These are phyloP conservation scores for Montifringilla adamsi DNA, from an alignment of 2,113 vertebrate genomes.

Conservation along the genomic window DNA sequence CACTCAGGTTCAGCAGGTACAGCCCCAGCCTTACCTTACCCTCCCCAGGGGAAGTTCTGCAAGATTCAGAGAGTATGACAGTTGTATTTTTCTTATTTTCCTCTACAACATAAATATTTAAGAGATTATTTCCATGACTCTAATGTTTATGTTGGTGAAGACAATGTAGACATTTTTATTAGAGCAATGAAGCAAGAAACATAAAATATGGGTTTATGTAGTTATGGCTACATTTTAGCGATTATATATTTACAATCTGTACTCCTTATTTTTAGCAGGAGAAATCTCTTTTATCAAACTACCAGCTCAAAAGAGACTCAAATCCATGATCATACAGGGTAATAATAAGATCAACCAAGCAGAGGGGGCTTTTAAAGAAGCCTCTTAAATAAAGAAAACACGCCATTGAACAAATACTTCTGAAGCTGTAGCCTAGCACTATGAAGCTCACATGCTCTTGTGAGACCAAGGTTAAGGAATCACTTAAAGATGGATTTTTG, in stretches of 20 bases:
- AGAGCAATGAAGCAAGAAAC: not conserved
- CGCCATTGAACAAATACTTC: not conserved
- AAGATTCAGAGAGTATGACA: not conserved
- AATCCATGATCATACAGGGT: not conserved
- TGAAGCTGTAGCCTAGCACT: not conserved
- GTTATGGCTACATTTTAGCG: not conserved
- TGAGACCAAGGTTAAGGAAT: not conserved
- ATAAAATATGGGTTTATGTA: not conserved
- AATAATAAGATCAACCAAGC: not conserved
- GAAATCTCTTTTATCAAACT: not conserved
- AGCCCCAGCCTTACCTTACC: not conserved
- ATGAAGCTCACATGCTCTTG: not conserved
- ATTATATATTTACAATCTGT: not conserved
- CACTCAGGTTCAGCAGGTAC: not conserved
- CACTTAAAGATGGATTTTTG: not conserved
- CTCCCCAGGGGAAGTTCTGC: not conserved
- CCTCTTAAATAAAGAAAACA: not conserved
- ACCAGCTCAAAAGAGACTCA: not conserved
- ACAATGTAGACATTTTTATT: not conserved
- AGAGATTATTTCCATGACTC: not conserved
- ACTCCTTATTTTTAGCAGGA: not conserved
- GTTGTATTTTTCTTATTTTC: not conserved
- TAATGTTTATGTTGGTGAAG: not conserved
- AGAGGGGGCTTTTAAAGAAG: not conserved
- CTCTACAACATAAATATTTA: not conserved